Conservation (phyloP, 1,140 invertebrate species). For the Trissolcus basalis region DNA sequence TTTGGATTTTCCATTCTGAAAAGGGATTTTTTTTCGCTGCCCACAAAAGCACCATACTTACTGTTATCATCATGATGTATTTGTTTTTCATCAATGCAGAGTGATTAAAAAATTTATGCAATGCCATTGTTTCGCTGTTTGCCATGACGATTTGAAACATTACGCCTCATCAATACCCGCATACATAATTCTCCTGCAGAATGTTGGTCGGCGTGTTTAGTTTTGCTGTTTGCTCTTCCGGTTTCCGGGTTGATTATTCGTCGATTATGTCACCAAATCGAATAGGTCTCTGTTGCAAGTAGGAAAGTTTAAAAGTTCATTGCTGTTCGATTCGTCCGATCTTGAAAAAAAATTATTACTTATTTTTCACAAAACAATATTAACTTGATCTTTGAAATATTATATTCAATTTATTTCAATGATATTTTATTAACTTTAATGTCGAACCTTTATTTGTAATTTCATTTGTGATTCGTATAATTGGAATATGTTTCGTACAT, state of each 20-base stretch:
- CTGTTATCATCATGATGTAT: conserved; percentile 1
- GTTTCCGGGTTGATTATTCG: conserved; percentile 52
- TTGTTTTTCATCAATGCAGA: too few species aligned
- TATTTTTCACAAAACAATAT: conserved; percentile 12
- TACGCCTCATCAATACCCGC: conserved; percentile 49
- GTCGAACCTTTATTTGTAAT: too few species aligned
- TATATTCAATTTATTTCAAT: too few species aligned
- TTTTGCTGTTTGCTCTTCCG: conserved; percentile 42
- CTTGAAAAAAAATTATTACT: too few species aligned
- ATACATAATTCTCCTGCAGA: conserved; percentile 43
- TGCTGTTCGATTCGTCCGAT: too few species aligned
- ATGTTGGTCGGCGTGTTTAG: conserved; percentile 29
- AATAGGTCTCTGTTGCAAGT: conserved; percentile 6
- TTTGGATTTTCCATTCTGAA: not conserved
- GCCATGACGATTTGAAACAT: conserved; percentile 18
- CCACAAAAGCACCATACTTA: not conserved
- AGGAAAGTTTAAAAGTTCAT: conserved; percentile 30
- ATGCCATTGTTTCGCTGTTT: conserved; percentile 33
- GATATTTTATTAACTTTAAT: too few species aligned
- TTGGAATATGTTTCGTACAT: too few species aligned
- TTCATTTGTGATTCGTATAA: too few species aligned
- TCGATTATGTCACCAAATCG: conserved; percentile 29
- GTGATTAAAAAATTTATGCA: conserved; percentile 39
- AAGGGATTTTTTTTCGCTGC: conserved; percentile 3
- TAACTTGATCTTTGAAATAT: too few species aligned